phyloP scores from a whole-genome alignment of 1,140 invertebrate species.

The Phocides pigmalion region DNA sequence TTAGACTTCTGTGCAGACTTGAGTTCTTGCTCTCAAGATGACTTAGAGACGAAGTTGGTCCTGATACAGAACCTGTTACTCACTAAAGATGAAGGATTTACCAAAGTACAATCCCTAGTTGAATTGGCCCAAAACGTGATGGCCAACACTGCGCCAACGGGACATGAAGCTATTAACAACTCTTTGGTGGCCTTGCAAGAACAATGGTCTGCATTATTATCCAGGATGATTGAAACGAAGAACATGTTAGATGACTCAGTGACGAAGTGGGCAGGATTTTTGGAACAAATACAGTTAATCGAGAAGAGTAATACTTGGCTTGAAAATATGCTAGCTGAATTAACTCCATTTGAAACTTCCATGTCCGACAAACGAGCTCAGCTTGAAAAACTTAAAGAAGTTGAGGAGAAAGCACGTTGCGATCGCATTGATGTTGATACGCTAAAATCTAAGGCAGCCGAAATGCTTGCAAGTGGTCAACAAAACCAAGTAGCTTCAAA shows the following conservation, averaged over 20 bases:
- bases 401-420: constrained; percentile 95
- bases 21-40: constrained; percentile 91
- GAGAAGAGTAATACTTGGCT: constrained; percentile 93
- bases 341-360: constrained; percentile 90
- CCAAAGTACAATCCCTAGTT: constrained; percentile 92
- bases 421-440: constrained; percentile 97
- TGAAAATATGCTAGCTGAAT: constrained; percentile 88
- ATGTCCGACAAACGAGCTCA: constrained; percentile 94
- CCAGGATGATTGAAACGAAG: constrained; percentile 95
- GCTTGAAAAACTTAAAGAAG: constrained; percentile 92
- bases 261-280: constrained; percentile 94
- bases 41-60: constrained; percentile 93
- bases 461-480: constrained; percentile 93
- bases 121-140: constrained; percentile 96
- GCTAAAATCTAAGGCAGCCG: constrained; percentile 93
- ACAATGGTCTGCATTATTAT: constrained; percentile 93
- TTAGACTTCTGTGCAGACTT: constrained; percentile 93
- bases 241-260: constrained; percentile 94
- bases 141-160: constrained; percentile 94
- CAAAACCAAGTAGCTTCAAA: constrained; percentile 92
- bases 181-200: constrained; percentile 93
- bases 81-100: constrained; percentile 95
- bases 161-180: constrained; percentile 94
- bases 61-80: constrained; percentile 93
- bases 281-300: constrained; percentile 94